Percentiles rank a stretch among this genome's conserved stretches.
phyloP scores from a whole-genome alignment of 2,113 vertebrate genomes.

The Burhinus oedicnemus region DNA sequence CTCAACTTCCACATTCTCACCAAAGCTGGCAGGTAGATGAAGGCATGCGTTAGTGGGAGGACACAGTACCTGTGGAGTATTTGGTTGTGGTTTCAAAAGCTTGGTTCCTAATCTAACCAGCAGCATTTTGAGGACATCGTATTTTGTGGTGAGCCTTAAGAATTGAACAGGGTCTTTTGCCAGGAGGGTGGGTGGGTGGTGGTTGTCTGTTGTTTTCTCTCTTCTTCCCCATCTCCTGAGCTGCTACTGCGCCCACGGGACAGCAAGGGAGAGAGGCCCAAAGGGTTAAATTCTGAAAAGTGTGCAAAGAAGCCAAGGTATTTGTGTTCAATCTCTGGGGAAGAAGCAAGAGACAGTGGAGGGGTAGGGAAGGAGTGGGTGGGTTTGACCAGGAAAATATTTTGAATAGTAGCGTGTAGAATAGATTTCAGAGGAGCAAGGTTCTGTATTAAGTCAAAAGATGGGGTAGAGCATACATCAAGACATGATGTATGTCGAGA shows the following conservation, averaged over 20 bases:
- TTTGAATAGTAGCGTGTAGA: background rate
- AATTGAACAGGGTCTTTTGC: background rate
- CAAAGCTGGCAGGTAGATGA: background rate
- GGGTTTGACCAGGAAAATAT: background rate
- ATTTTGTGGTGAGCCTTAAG: background rate
- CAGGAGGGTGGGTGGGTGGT: background rate
- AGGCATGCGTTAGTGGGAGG: background rate
- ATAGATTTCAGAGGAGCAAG: background rate
- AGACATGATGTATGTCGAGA: background rate
- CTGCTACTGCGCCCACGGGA: background rate
- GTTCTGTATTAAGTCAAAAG: background rate
- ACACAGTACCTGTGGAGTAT: background rate
- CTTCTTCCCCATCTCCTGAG: background rate
- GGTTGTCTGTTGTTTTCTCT: background rate
- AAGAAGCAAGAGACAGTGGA: background rate
- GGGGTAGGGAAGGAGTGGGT: background rate
- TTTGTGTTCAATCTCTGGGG: background rate
- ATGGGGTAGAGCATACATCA: background rate
- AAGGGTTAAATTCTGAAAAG: background rate
- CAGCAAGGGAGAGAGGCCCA: background rate
- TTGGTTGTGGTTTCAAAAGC: background rate
- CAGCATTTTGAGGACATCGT: background rate
- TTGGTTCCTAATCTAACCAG: background rate
- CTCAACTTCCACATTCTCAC: background rate
- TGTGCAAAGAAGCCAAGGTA: background rate